phyloP scores from a whole-genome alignment of 2,797 vertebrate species.

The Myripristis jacobus region DNA sequence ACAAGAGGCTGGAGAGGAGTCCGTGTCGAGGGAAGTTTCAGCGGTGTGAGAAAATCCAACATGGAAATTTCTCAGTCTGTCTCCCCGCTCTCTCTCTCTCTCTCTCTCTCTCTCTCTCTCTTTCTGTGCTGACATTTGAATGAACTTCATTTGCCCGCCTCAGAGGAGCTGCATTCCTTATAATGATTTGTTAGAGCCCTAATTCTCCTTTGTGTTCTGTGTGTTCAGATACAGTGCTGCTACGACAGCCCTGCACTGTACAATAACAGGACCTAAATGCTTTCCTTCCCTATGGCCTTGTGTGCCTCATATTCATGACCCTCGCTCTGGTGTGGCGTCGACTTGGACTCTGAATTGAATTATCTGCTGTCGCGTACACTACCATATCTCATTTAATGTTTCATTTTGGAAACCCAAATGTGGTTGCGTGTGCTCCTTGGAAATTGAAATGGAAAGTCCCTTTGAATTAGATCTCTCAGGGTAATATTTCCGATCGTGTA shows the following conservation, averaged over 20 bases:
- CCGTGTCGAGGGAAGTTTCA: slow-evolving; percentile 15
- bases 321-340: slow-evolving; percentile 11
- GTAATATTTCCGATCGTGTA: slow-evolving; percentile 49
- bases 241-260: background rate
- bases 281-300: background rate
- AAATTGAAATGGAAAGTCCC: slow-evolving; percentile 40
- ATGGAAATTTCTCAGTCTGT: slow-evolving; percentile 1
- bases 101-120: background rate
- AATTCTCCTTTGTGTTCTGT: background rate
- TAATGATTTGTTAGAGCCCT: background rate
- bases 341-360: slow-evolving; percentile 15
- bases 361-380: slow-evolving; percentile 14
- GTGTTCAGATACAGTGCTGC: background rate
- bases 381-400: slow-evolving; percentile 36
- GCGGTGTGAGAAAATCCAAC: slow-evolving; percentile 8
- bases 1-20: background rate
- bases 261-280: background rate
- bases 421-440: slow-evolving; percentile 22
- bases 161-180: slow-evolving; percentile 12
- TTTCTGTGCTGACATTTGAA: slow-evolving; percentile 2
- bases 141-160: slow-evolving; percentile 12
- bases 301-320: slow-evolving; percentile 43
- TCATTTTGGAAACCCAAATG: slow-evolving; percentile 45
- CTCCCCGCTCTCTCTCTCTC: background rate
- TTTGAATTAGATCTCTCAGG: slow-evolving; percentile 46